phyloP scores from a whole-genome alignment of 2,888 invertebrate genomes.

The Drosophila differens region DNA sequence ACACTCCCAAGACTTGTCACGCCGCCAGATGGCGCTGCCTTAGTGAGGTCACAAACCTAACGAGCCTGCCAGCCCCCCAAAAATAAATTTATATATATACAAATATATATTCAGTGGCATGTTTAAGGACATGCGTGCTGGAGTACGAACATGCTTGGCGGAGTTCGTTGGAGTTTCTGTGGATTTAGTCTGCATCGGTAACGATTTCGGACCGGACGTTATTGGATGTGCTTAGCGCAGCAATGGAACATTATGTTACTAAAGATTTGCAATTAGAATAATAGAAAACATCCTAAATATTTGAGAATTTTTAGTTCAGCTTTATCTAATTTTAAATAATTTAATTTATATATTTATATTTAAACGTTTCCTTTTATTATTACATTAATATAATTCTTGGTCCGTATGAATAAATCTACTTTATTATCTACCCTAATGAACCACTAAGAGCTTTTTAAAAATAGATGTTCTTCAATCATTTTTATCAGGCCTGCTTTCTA shows the following conservation, averaged over 20 bases:
- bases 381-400: background rate
- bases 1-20: constrained; percentile 15
- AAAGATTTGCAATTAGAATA: background rate
- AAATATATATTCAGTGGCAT: constrained; percentile 8
- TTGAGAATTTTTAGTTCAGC: background rate
- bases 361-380: background rate
- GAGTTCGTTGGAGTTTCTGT: constrained; percentile 46
- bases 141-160: constrained; percentile 44
- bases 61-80: constrained; percentile 33
- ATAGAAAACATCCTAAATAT: background rate
- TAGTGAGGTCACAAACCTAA: constrained; percentile 70
- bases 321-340: background rate
- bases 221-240: constrained; percentile 6
- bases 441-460: background rate
- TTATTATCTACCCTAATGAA: background rate
- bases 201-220: constrained; percentile 49
- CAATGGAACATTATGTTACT: background rate
- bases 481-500: background rate
- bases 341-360: too few species aligned
- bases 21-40: constrained; percentile 63
- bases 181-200: constrained; percentile 51
- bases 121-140: constrained; percentile 77
- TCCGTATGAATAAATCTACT: background rate
- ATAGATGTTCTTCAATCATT: background rate
- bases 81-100: background rate